Conservation (phyloP, 2,797 vertebrate species). For the Decapterus maruadsi region DNA sequence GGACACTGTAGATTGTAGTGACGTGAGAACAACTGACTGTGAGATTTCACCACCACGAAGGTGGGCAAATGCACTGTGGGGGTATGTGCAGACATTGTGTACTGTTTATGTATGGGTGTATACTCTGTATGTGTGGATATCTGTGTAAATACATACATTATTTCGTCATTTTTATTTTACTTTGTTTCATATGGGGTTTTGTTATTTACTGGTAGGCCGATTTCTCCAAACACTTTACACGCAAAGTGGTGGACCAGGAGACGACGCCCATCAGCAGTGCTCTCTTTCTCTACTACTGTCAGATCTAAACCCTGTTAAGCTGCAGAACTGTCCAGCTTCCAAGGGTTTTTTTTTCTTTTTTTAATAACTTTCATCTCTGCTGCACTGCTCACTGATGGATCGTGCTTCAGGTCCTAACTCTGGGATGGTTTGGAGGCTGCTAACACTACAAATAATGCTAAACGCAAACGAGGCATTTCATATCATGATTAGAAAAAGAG, state of each 20-base stretch:
- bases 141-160: constrained; percentile 71
- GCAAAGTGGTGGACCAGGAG: constrained; percentile 8
- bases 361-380: neutral
- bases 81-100: constrained; percentile 47
- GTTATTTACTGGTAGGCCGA: constrained; percentile 12
- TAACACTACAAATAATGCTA: constrained; percentile 25
- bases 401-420: constrained; percentile 4
- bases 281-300: neutral
- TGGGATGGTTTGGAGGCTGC: constrained; percentile 13
- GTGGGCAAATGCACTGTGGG: constrained; percentile 48
- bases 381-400: constrained; percentile 8
- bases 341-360: neutral
- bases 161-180: constrained; percentile 45
- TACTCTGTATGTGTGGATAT: constrained; percentile 63
- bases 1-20: constrained; percentile 26
- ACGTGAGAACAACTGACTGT: constrained; percentile 46
- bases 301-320: neutral
- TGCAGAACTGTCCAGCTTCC: neutral
- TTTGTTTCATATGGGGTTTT: constrained; percentile 24
- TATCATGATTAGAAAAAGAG: neutral
- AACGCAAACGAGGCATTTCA: constrained; percentile 26
- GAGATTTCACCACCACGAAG: constrained; percentile 22
- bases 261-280: constrained; percentile 24
- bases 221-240: constrained; percentile 8
- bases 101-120: constrained; percentile 53